A percentile compares a stretch with the other conserved stretches of the same genome.
These are phyloP conservation scores for Ectemnius lituratus DNA, from an alignment of 2,888 invertebrate species.

Conservation along the genomic window DNA sequence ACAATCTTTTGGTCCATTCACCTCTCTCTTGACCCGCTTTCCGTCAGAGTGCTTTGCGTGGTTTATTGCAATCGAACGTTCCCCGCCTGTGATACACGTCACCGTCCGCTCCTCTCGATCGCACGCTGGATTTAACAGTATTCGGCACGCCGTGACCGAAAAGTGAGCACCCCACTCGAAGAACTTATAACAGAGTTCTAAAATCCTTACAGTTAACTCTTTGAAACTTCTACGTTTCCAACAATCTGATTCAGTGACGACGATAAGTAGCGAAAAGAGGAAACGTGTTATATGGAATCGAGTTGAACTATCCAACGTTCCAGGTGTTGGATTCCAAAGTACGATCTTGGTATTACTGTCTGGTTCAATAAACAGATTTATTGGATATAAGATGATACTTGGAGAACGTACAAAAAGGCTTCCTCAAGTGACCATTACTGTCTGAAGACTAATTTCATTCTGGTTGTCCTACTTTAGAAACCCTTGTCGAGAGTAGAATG, in stretches of 20 bases:
- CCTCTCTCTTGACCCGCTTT: conserved; percentile 70
- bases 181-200: neutral
- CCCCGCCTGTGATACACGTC: conserved; percentile 16
- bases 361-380: too few relatives aligned
- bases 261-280: neutral
- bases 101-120: conserved; percentile 4
- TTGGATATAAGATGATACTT: too few relatives aligned
- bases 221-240: neutral
- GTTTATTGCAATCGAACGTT: conserved; percentile 45
- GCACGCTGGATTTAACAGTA: conserved; percentile 19
- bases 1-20: conserved; percentile 69
- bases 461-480: too few relatives aligned
- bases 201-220: too few relatives aligned
- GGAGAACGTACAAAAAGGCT: too few relatives aligned
- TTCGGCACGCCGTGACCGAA: neutral
- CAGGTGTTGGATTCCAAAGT: too few relatives aligned
- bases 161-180: conserved; percentile 3
- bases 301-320: too few relatives aligned
- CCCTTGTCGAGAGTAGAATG: too few relatives aligned
- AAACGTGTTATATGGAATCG: too few relatives aligned
- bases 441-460: too few relatives aligned
- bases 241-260: neutral
- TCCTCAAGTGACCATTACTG: too few relatives aligned
- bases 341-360: too few relatives aligned
- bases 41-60: conserved; percentile 45